Base-by-base conservation (phyloP, 30 jellyfish, hydroid and myxozoan genomes). In the Hydractinia symbiolongicarpus region DNA sequence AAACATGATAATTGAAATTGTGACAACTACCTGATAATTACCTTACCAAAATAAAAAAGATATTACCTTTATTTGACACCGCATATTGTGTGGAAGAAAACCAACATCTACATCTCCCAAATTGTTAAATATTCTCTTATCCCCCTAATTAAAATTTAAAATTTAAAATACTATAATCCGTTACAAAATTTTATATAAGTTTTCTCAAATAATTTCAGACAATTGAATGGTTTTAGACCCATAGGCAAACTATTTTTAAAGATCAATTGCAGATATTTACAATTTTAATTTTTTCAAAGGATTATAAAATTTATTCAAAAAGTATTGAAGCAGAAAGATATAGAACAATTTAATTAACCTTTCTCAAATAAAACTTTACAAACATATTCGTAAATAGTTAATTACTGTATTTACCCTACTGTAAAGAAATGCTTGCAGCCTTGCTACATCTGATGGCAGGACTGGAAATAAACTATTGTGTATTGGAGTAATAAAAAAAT, bases 391-490 rank as follows among this genome's bases (percentile, higher is more conserved):
- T 71, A 71, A 50, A 71, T 6, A 5, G 56, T 19, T 6, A 60
- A 71, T 49, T 14, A 71, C 68, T 17, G 50, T 7, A 17, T n/a
- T 76, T 81, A 90, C 97, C 95, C 82, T 82, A 76, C 95, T 90
- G 71, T 86, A 94, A 66, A 90, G 79, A 77, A 90, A 85, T 62
- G 90, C 94, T 66, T 90, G 97, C 72, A 90, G 69, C 62, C 97
- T 79, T 81, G 97, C 95, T 61, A 90, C 97, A 78, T 90, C 97
- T 3, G 97, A 90, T 57, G 97, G 97, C 19, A 90, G 73, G 21
- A 82, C 51, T 1, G 97, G 95, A 78, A 85, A 85, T 44, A 82
- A 51, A 55, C 81, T 88, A 78, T 70, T 67, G 66, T 81, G 82
- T 50, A 76, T 53, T 51, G 97, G 90, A 7, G 94, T 85, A 30